phyloP scores from a whole-genome alignment of 2,113 vertebrate genomes.

The Pampusana beccarii region DNA sequence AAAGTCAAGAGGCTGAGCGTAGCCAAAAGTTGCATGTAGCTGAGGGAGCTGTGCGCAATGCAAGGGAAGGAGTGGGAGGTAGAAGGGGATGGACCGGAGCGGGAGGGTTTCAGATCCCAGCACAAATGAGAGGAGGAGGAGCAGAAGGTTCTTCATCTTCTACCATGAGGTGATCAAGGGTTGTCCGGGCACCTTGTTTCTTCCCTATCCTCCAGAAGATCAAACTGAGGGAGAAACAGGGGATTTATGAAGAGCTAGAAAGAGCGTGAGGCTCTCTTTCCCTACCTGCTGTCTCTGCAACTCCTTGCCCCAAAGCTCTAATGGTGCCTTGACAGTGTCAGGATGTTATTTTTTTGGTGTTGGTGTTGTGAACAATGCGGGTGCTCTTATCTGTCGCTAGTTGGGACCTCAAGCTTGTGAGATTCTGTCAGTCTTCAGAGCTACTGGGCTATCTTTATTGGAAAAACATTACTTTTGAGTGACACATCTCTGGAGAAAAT shows the following conservation, averaged over 20 bases:
- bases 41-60: neutral
- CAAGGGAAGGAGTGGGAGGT: neutral
- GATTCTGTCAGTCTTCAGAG: neutral
- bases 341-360: neutral
- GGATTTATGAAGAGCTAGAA: neutral
- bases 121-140: neutral
- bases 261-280: neutral
- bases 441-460: neutral
- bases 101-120: neutral
- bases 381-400: neutral
- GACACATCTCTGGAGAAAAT: neutral
- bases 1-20: neutral
- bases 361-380: neutral
- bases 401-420: neutral
- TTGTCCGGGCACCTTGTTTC: neutral
- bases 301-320: neutral
- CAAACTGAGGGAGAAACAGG: neutral
- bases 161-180: fast-evolving
- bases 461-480: neutral
- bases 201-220: neutral
- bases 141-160: neutral
- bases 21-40: neutral
- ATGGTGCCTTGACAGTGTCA: neutral
- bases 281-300: neutral
- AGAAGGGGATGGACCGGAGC: neutral